Evolutionary conservation across 2,888 invertebrate genomes (phyloP), one percentile per base, ranked within the genome.

Genomic region (Pristionchus japonicus): DNA sequence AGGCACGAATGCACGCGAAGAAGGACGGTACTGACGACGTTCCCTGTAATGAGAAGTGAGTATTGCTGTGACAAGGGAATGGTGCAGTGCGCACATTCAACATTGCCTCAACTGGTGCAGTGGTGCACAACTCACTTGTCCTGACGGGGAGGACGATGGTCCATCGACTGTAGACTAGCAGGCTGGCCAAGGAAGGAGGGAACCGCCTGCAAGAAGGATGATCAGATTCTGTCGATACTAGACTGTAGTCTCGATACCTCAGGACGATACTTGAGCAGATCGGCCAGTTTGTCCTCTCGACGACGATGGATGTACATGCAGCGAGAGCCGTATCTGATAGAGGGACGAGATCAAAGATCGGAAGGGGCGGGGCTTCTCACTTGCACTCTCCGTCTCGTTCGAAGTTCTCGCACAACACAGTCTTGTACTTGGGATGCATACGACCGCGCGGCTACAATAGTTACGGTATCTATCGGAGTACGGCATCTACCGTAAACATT

Each of bases 401-500:
- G 61, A 92, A 92, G 88, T 92, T 92, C 89, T 91, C 91, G 77
- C 92, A 92, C 34, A 92, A 90, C 31, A 91, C 90, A 27, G 92
- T 92, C 89, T 92, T 92, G 90, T 92, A 92, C 88, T 92, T 92
- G 80, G 92, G 92, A 90, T 92, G 92, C 74, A 89, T 89, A 13
- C 90, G 84, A 83, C 92, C 92, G 43, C 92, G 90, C 20, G 91
- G 90, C 92, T 92, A 89, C 77, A 91, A 90, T 17, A 23, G 27
- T 57, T n/a, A 57, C 67, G 15, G 34, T 43, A 34, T 27, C 49
- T n/a, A 6, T 47, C 20, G 7, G 17, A 1, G 37, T 40, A 34
- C 74, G 27, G 34, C 37, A 34, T 37, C 40, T 27, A 77, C 23
- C 43, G 43, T 43, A 40, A 13, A n/a, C n/a, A n/a, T 57, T 6